Conservation (phyloP, 1,140 invertebrate species). For the Drosophila ercepeae region DNA sequence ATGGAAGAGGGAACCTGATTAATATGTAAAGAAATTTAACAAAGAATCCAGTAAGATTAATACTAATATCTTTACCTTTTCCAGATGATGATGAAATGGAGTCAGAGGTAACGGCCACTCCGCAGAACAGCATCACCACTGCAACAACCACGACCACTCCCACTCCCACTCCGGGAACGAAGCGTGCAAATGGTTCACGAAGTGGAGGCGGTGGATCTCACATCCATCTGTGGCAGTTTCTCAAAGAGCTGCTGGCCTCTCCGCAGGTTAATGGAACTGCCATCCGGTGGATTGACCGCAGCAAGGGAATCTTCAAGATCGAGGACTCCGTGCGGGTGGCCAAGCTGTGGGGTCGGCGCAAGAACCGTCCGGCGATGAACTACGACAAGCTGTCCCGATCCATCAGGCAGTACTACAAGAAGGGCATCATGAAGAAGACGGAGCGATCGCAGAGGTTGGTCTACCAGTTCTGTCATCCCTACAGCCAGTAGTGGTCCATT, state of each 20-base stretch:
- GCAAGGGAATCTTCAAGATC: slow-evolving; percentile 99
- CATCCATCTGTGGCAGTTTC: slow-evolving; percentile 99
- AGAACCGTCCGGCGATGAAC: slow-evolving; percentile 99
- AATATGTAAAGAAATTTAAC: background rate
- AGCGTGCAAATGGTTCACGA: slow-evolving; percentile 76
- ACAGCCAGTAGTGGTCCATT: slow-evolving; percentile 88
- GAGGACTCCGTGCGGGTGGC: slow-evolving; percentile 99
- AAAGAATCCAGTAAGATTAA: background rate
- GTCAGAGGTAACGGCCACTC: background rate
- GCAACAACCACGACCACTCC: background rate
- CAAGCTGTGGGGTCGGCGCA: slow-evolving; percentile 97
- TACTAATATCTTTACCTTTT: background rate
- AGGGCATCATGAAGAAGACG: slow-evolving; percentile 99
- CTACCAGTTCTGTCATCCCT: slow-evolving; percentile 99
- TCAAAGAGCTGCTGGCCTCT: slow-evolving; percentile 96
- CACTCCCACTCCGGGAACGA: slow-evolving; percentile 16
- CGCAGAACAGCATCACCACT: background rate
- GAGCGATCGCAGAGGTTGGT: slow-evolving; percentile 98
- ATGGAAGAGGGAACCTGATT: background rate
- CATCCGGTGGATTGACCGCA: slow-evolving; percentile 98
- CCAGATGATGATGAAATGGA: background rate
- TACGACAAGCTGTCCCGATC: slow-evolving; percentile 99
- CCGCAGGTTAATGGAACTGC: slow-evolving; percentile 94
- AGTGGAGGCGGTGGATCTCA: slow-evolving; percentile 90
- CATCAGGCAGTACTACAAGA: slow-evolving; percentile 99